These are phyloP conservation scores for Drosophila percnosoma DNA, from an alignment of 2,888 invertebrate species.

Conservation along the genomic window DNA sequence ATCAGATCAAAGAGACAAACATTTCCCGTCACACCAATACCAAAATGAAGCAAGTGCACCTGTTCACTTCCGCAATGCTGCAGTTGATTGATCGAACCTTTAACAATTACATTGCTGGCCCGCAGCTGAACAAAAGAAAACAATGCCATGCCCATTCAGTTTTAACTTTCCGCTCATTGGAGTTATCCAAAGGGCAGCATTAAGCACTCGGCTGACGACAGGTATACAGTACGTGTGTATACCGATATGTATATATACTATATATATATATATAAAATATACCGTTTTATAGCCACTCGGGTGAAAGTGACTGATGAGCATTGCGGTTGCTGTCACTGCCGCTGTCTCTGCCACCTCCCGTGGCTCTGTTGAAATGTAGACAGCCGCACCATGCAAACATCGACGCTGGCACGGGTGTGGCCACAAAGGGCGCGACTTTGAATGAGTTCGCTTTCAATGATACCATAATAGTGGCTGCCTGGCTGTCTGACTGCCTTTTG, in stretches of 20 bases:
- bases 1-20: conserved; percentile 6
- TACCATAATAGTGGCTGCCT: conserved; percentile 42
- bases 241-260: conserved; percentile 11
- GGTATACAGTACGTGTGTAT: conserved; percentile 12
- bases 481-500: conserved; percentile 38
- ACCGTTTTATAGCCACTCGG: conserved; percentile 69
- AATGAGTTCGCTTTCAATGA: conserved; percentile 70
- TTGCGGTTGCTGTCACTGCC: conserved; percentile 50
- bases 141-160: conserved; percentile 56
- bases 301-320: conserved; percentile 78
- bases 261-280: conserved; percentile 37
- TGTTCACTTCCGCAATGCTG: conserved; percentile 52
- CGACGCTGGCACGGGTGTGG: conserved; percentile 62
- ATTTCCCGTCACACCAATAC: conserved; percentile 20
- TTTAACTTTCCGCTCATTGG: conserved; percentile 58
- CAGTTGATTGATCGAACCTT: conserved; percentile 39
- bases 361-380: conserved; percentile 61
- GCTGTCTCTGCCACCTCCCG: conserved; percentile 26
- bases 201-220: conserved; percentile 30
- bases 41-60: conserved; percentile 35
- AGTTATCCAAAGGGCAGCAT: conserved; percentile 62
- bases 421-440: conserved; percentile 68
- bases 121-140: conserved; percentile 38
- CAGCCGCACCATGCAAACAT: conserved; percentile 48
- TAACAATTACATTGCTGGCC: conserved; percentile 50